A percentile compares a stretch with the other conserved stretches of the same genome.
These are phyloP conservation scores for Atethmia centrago DNA, from an alignment of 2,888 invertebrate species.

Conservation along the genomic window DNA sequence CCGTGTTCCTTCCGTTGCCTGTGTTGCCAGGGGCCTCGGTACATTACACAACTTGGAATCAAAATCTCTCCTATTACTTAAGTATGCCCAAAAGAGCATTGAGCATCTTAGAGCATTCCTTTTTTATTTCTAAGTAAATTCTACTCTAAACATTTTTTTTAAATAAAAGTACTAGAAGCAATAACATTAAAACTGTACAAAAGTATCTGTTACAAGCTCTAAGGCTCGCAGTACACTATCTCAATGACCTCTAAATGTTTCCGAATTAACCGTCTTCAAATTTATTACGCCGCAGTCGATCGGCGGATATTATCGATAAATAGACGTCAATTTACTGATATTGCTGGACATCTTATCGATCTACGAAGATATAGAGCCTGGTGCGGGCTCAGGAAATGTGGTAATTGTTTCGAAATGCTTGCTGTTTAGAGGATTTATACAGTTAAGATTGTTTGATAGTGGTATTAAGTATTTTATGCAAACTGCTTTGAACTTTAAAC, in stretches of 20 bases:
- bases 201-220: constrained; percentile 45
- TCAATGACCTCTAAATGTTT: constrained; percentile 75
- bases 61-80: background rate
- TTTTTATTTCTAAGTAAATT: background rate
- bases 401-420: constrained; percentile 54
- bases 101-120: background rate
- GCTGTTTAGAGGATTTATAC: constrained; percentile 45
- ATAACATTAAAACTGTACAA: constrained; percentile 40
- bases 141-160: background rate
- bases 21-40: too few relatives aligned
- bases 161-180: constrained; percentile 23
- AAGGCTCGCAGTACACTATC: constrained; percentile 66
- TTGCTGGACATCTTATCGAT: constrained; percentile 69
- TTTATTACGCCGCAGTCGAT: constrained; percentile 78
- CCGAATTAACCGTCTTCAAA: constrained; percentile 80
- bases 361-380: constrained; percentile 61
- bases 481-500: constrained; percentile 14
- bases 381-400: constrained; percentile 43
- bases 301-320: constrained; percentile 80
- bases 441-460: constrained; percentile 24
- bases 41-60: too few relatives aligned
- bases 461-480: constrained; percentile 29
- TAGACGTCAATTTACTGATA: constrained; percentile 81
- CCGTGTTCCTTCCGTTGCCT: too few relatives aligned
- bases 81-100: background rate